phyloP scores from a whole-genome alignment of 2,113 vertebrate genomes.

The Pterocles orientalis region DNA sequence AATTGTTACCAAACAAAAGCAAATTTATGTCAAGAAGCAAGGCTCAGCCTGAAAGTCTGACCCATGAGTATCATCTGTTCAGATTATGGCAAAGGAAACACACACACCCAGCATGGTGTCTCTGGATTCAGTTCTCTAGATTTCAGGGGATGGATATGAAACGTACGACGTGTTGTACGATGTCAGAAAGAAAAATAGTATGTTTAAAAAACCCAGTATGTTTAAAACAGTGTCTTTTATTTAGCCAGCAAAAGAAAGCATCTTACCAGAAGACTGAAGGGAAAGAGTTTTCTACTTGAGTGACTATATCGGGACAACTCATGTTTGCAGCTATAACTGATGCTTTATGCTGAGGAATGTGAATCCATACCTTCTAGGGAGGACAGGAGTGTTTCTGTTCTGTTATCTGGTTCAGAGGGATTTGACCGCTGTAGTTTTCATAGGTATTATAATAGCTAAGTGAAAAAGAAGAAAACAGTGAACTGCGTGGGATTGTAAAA shows the following conservation, averaged over 20 bases:
- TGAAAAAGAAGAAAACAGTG: neutral
- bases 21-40: neutral
- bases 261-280: neutral
- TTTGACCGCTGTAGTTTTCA: neutral
- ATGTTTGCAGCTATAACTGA: neutral
- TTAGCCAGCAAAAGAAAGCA: neutral
- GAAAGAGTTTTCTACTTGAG: neutral
- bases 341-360: neutral
- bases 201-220: fast-evolving
- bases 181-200: neutral
- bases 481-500: neutral
- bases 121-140: too few relatives aligned
- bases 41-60: neutral
- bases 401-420: neutral
- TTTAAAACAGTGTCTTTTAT: neutral
- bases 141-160: too few relatives aligned
- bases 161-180: too few relatives aligned
- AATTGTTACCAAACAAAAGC: neutral
- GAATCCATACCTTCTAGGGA: constrained; percentile 26
- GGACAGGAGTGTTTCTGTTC: neutral
- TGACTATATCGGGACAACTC: neutral
- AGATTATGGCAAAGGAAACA: neutral
- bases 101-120: neutral
- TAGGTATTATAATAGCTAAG: neutral
- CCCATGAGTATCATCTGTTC: too few relatives aligned